Percentiles rank a stretch among this genome's conserved stretches.
These are phyloP conservation scores for Cromileptes altivelis DNA, from an alignment of 2,113 vertebrate species.

Conservation along the genomic window DNA sequence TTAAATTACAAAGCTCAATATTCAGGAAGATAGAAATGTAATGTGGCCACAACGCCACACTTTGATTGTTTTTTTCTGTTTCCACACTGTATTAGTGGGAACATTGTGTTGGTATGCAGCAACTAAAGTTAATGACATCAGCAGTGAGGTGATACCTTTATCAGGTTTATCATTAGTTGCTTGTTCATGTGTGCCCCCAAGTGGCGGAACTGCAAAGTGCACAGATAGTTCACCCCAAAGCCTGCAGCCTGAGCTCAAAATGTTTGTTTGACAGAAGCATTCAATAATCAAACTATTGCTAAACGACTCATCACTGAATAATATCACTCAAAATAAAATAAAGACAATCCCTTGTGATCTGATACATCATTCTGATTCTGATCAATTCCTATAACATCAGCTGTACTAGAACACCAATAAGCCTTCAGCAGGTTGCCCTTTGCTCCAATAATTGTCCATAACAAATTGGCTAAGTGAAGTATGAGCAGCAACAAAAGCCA, in stretches of 20 bases:
- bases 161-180: constrained; percentile 54
- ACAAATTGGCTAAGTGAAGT: constrained; percentile 44
- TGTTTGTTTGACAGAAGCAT: neutral
- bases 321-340: neutral
- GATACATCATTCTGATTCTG: neutral
- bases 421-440: constrained; percentile 28
- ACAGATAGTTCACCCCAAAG: constrained; percentile 8
- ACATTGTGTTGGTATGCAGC: constrained; percentile 34
- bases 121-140: constrained; percentile 59
- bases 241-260: constrained; percentile 14
- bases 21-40: neutral
- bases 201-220: constrained; percentile 69
- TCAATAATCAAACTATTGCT: neutral
- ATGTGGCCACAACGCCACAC: neutral
- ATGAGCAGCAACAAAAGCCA: neutral
- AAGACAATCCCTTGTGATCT: neutral
- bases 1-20: constrained; percentile 6
- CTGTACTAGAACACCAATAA: neutral
- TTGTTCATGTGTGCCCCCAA: constrained; percentile 83
- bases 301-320: neutral
- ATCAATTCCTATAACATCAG: constrained; percentile 14
- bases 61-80: neutral
- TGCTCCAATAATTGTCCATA: constrained; percentile 15
- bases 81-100: constrained; percentile 13
- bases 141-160: constrained; percentile 46